A percentile compares a stretch with the other conserved stretches of the same genome.
Conservation (phyloP, 2,888 invertebrate genomes). For the Anodontia alba region DNA sequence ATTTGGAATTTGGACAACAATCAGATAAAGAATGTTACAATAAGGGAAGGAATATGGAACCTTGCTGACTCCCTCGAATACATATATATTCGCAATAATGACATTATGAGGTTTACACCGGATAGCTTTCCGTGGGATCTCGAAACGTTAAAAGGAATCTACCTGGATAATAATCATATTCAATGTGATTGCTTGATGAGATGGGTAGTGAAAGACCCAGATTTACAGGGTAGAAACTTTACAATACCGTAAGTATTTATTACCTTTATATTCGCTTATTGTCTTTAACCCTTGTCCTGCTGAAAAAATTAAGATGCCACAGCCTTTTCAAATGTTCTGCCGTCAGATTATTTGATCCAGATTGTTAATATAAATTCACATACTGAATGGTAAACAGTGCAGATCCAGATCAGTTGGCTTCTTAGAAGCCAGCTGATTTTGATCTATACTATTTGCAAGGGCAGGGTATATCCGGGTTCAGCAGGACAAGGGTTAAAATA, state of each 20-base stretch:
- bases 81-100: slow-evolving; percentile 50
- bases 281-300: too few relatives aligned
- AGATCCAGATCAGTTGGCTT: too few relatives aligned
- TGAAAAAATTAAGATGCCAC: too few relatives aligned
- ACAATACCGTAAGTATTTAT: slow-evolving; percentile 30
- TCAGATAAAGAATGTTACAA: slow-evolving; percentile 30
- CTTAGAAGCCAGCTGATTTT: too few relatives aligned
- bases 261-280: too few relatives aligned
- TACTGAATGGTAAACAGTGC: too few relatives aligned
- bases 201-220: slow-evolving; percentile 33
- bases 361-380: too few relatives aligned
- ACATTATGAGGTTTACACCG: slow-evolving; percentile 37
- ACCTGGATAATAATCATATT: slow-evolving; percentile 40
- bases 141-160: slow-evolving; percentile 33
- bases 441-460: too few relatives aligned
- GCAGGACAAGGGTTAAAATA: too few relatives aligned
- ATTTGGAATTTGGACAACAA: slow-evolving; percentile 52
- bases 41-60: slow-evolving; percentile 26
- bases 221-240: not conserved
- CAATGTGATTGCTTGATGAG: slow-evolving; percentile 56
- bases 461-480: too few relatives aligned
- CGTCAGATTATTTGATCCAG: too few relatives aligned
- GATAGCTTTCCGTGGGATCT: slow-evolving; percentile 51
- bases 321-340: not conserved
- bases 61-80: slow-evolving; percentile 36